Conservation (phyloP, 2,113 vertebrate species). For the Otolemur garnettii region DNA sequence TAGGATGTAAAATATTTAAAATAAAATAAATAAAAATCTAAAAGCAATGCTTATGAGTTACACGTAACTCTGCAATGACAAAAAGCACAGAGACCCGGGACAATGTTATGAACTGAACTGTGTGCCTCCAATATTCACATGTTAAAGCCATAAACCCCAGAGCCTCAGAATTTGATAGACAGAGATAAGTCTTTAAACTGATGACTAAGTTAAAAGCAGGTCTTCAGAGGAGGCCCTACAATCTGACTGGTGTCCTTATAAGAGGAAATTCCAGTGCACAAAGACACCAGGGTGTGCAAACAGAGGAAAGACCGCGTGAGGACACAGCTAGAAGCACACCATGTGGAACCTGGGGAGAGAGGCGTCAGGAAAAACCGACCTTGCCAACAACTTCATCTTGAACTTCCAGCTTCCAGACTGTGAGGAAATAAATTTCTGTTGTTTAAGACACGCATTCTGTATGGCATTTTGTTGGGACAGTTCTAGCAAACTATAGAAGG, state of each 20-base stretch:
- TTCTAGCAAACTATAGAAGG: background rate
- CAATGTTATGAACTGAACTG: background rate
- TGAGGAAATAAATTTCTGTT: background rate
- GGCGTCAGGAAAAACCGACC: background rate
- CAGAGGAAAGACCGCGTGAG: background rate
- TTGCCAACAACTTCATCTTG: background rate
- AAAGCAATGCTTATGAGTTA: background rate
- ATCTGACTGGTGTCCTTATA: background rate
- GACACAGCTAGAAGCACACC: background rate
- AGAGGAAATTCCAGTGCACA: background rate
- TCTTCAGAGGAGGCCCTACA: background rate
- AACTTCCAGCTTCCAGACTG: background rate
- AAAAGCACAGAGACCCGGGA: background rate
- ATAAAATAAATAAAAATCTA: background rate
- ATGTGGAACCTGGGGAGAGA: background rate
- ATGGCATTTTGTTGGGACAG: background rate
- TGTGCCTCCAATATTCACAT: background rate
- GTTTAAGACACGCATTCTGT: background rate
- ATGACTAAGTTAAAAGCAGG: background rate
- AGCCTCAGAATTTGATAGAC: background rate
- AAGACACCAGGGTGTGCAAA: background rate
- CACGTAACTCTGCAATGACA: background rate
- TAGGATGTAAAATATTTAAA: background rate
- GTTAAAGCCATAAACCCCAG: background rate
- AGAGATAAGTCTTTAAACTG: background rate